Percentiles rank a stretch among this genome's conserved stretches.
Conservation (phyloP, 2,888 invertebrate species). For the Tetropium fuscum region DNA sequence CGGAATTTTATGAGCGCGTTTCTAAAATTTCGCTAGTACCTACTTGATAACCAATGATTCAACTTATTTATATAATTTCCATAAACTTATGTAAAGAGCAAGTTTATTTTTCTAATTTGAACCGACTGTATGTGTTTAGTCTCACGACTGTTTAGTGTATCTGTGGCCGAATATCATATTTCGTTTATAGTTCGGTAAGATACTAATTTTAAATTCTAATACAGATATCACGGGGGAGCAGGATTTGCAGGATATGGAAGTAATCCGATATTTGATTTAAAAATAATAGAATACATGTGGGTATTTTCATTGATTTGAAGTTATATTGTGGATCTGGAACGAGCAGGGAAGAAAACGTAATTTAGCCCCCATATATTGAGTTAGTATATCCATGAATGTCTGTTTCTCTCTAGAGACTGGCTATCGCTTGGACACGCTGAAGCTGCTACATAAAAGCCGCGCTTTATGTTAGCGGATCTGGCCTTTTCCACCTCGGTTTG, state of each 20-base stretch:
- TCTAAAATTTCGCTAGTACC: conserved; percentile 13
- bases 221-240: no score
- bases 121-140: no score
- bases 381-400: conserved; percentile 42
- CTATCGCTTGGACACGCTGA: conserved; percentile 37
- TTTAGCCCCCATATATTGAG: conserved; percentile 38
- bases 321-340: conserved; percentile 36
- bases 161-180: no score
- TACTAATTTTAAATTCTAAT: no score
- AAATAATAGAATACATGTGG: conserved; percentile 41
- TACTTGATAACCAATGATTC: conserved; percentile 4
- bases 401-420: conserved; percentile 37
- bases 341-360: conserved; percentile 38
- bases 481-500: conserved; percentile 33
- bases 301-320: conserved; percentile 39
- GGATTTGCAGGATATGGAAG: conserved; percentile 17
- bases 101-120: no score
- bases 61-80: conserved; percentile 1
- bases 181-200: no score
- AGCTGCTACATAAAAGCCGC: conserved; percentile 40
- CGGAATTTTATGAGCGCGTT: conserved; percentile 32
- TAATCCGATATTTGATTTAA: conserved; percentile 35
- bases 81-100: background rate
- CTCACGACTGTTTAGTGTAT: no score
- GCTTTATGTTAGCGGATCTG: conserved; percentile 46